Conservation (phyloP, 37 sponge, comb jelly and placozoan genomes). For the Petrosia ficiformis region DNA sequence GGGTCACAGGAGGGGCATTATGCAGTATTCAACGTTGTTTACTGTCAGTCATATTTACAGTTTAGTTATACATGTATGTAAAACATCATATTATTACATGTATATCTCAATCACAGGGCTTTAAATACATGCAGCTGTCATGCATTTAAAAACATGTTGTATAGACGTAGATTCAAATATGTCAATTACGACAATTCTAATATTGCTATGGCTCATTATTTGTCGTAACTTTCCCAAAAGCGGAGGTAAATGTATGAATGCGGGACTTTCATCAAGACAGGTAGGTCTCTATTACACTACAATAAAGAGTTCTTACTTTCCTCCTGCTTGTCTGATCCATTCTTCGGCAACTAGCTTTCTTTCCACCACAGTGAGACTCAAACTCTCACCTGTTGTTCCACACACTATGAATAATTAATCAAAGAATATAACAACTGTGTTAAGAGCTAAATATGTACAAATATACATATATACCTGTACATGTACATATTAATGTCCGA, state of each 20-base stretch:
- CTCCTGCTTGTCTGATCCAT: constrained; percentile 51
- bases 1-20: too few relatives aligned
- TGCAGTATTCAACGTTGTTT: too few relatives aligned
- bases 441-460: neutral
- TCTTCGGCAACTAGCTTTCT: constrained; percentile 65
- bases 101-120: too few relatives aligned
- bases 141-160: too few relatives aligned
- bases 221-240: too few relatives aligned
- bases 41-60: too few relatives aligned
- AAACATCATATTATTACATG: too few relatives aligned
- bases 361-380: constrained; percentile 66
- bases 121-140: too few relatives aligned
- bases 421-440: neutral
- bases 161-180: too few relatives aligned
- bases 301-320: constrained; percentile 32
- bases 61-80: too few relatives aligned
- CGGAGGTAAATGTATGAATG: neutral
- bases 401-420: constrained; percentile 35
- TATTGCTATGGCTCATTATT: too few relatives aligned
- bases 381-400: constrained; percentile 83
- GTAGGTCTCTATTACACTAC: neutral
- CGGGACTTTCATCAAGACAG: neutral
- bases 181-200: too few relatives aligned
- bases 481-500: neutral
- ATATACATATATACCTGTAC: neutral